phyloP scores from a whole-genome alignment of 2,113 vertebrate genomes.

The Atractosteus spatula region DNA sequence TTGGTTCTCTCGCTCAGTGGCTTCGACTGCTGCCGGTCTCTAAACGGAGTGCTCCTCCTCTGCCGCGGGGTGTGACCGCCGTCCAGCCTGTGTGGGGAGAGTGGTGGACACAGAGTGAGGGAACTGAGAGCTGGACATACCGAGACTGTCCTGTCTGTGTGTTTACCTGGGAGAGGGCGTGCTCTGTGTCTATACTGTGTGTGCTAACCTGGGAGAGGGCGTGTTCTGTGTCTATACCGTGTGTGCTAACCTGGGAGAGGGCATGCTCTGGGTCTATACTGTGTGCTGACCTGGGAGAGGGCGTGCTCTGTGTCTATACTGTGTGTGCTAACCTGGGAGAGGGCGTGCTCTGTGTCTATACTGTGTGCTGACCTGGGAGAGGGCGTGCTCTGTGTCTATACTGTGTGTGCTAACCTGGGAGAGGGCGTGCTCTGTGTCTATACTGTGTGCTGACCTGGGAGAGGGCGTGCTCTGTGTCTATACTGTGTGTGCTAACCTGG shows the following conservation, averaged over 20 bases:
- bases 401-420: too few species aligned
- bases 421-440: too few species aligned
- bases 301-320: slow-evolving; percentile 30
- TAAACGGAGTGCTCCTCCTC: slow-evolving; percentile 77
- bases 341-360: background rate
- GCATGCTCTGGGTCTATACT: background rate
- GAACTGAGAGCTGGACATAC: background rate
- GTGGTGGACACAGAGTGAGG: background rate
- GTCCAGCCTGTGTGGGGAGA: slow-evolving; percentile 60
- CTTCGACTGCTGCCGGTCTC: slow-evolving; percentile 81
- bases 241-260: background rate
- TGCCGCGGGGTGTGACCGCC: slow-evolving; percentile 74
- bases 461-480: too few species aligned
- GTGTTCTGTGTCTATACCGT: background rate
- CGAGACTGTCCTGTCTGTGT: background rate
- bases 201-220: background rate
- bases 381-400: too few species aligned
- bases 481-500: too few species aligned
- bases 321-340: background rate
- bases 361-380: slow-evolving; percentile 63
- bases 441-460: too few species aligned
- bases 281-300: background rate
- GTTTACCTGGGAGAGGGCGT: background rate
- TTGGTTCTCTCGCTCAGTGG: slow-evolving; percentile 80
- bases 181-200: too few species aligned